Percentiles rank a stretch among this genome's conserved stretches.
phyloP scores from a whole-genome alignment of 2,888 invertebrate species.

The Nephrotoma appendiculata region DNA sequence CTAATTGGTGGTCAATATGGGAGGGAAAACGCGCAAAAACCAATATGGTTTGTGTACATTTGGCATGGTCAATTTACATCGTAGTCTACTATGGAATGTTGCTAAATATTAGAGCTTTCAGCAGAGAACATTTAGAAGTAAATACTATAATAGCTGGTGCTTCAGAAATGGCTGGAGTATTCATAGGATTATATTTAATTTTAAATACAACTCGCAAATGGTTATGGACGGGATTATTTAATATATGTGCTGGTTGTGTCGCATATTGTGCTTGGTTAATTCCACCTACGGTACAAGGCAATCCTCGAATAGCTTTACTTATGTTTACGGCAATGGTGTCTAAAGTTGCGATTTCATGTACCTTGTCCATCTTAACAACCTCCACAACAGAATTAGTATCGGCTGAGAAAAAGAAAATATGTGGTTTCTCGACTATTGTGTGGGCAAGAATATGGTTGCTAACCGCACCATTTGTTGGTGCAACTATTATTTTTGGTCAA shows the following conservation, averaged over 20 bases:
- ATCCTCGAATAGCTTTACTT: slow-evolving; percentile 24
- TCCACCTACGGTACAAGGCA: slow-evolving; percentile 23
- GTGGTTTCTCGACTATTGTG: slow-evolving; percentile 30
- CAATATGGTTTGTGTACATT: slow-evolving; percentile 28
- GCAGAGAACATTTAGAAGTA: slow-evolving; percentile 30
- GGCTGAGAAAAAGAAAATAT: slow-evolving; percentile 27
- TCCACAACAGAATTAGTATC: slow-evolving; percentile 31
- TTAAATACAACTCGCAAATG: slow-evolving; percentile 28
- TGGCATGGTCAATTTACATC: slow-evolving; percentile 31
- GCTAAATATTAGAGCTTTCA: slow-evolving; percentile 33
- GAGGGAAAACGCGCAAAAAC: slow-evolving; percentile 26
- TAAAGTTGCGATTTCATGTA: slow-evolving; percentile 31
- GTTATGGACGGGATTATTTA: slow-evolving; percentile 30
- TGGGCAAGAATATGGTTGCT: slow-evolving; percentile 33
- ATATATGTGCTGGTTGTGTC: slow-evolving; percentile 26
- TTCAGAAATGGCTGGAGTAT: slow-evolving; percentile 28
- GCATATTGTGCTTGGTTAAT: slow-evolving; percentile 31
- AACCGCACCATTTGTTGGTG: slow-evolving; percentile 31
- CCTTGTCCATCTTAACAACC: slow-evolving; percentile 30
- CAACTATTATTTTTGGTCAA: slow-evolving; percentile 28
- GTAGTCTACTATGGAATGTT: slow-evolving; percentile 35
- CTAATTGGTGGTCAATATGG: slow-evolving; percentile 32
- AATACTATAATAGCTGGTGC: slow-evolving; percentile 32
- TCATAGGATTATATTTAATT: slow-evolving; percentile 29
- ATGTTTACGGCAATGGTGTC: slow-evolving; percentile 33